Evolutionary conservation across 2,888 invertebrate species (phyloP), one percentile per base, ranked within the genome.

Genomic region (Chydorus sphaericus): DNA sequence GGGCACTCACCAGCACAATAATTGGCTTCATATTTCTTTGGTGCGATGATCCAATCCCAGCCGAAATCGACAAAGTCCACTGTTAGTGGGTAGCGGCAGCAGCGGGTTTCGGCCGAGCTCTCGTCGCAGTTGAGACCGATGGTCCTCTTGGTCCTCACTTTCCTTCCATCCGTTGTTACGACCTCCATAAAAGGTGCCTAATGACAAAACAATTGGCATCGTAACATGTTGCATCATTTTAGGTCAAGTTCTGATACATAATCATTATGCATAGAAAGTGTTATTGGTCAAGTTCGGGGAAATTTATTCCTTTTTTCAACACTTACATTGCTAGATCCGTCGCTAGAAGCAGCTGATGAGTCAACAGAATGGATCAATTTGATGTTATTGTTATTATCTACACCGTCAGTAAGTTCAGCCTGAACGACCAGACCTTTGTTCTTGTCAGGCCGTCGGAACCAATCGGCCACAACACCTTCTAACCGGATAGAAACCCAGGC

Each of bases 21-120:
- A 73, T 91, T 90, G 7, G 96, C 94, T 66, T 89, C 86, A 74
- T 94, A 97, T 63, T 82, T 78, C 65, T 89, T 90, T 0, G 97
- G 97, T 0, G 93, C 93, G 58, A 97, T 90, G 65, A 97, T 88
- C 83, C 93, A 97, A 68, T 94, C 90, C 92, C 94, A 96, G 28
- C 93, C 93, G 67, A 96, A 92, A 66, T 84, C 82, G 63, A 87
- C 86, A 69, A 97, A 97, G 74, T 94, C 90, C 16, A 97, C 90
- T 14, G 82, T 82, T 44, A 96, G 76, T 1, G 93, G 92, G 71
- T 92, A 93, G 4, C 94, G 82, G 68, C 97, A 97, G 72, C 97
- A 97, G 48, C 89, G 78, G 29, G 81, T 78, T 66, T 92, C 89
- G 62, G 82, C 77, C 10, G 81, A 80, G 62, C 79, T 78, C 63